Percentiles rank a stretch among this genome's conserved stretches.
These are phyloP conservation scores for Drosophila repleta DNA, from an alignment of 1,140 invertebrate species.

Conservation along the genomic window DNA sequence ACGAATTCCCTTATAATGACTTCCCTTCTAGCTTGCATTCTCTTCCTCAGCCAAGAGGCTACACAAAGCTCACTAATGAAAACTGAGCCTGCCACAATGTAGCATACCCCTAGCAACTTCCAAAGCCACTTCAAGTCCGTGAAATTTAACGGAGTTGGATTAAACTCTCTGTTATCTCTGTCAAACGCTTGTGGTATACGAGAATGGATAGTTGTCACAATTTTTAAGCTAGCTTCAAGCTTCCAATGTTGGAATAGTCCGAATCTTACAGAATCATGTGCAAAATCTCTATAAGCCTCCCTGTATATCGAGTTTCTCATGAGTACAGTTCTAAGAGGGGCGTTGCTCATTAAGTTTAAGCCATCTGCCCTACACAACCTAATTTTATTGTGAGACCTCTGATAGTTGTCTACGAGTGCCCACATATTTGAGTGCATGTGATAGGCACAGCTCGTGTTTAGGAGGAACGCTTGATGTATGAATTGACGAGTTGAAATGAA, in stretches of 20 bases:
- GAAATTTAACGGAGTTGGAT: background rate
- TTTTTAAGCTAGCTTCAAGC: background rate
- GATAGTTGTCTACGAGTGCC: background rate
- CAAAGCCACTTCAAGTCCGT: background rate
- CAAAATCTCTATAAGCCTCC: background rate
- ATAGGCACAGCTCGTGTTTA: constrained; percentile 13
- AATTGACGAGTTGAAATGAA: background rate
- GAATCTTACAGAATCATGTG: background rate
- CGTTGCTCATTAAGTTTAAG: background rate
- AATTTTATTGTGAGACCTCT: background rate
- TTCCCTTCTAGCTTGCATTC: background rate
- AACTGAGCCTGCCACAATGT: background rate
- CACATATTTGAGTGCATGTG: background rate
- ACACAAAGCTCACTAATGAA: background rate
- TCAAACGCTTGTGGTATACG: background rate
- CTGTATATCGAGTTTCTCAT: constrained; percentile 22
- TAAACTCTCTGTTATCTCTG: background rate
- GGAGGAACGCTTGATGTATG: rapidly evolving
- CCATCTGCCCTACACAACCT: background rate
- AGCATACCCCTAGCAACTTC: background rate
- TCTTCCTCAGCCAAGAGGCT: background rate
- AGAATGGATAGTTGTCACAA: background rate
- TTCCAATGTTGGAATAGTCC: constrained; percentile 6
- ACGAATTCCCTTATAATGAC: background rate
- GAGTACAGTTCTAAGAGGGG: background rate